Evolutionary conservation across 2,888 invertebrate species (phyloP).

Genomic region (Unio pictorum): DNA sequence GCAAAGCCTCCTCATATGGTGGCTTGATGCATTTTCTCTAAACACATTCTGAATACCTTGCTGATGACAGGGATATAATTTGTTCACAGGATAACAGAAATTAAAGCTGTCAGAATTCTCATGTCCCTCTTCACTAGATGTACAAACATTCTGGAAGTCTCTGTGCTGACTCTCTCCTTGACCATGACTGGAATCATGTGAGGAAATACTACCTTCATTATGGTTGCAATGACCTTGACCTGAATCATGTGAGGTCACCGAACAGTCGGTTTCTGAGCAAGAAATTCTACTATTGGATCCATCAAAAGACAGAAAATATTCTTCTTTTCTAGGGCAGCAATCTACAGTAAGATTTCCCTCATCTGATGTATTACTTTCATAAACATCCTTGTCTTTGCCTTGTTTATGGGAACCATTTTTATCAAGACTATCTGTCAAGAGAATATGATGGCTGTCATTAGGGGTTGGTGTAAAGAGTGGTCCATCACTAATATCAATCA

Average conservation of each 20-base stretch:
- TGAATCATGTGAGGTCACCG: conserved; percentile 46
- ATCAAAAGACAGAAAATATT: conserved; percentile 61
- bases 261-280: conserved; percentile 56
- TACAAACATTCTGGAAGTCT: conserved; percentile 34
- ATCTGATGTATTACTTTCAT: conserved; percentile 41
- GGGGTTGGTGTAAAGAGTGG: conserved; percentile 64
- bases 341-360: conserved; percentile 52
- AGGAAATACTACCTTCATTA: conserved; percentile 10
- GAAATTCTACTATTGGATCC: conserved; percentile 50
- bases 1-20: conserved; percentile 25
- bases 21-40: conserved; percentile 24
- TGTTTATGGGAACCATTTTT: conserved; percentile 29
- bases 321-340: conserved; percentile 60
- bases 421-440: conserved; percentile 50
- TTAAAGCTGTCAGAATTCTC: conserved; percentile 64
- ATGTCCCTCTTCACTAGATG: conserved; percentile 52
- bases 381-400: conserved; percentile 29
- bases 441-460: conserved; percentile 31
- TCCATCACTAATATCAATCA: conserved; percentile 62
- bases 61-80: conserved; percentile 27
- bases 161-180: conserved; percentile 12
- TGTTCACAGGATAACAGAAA: conserved; percentile 41
- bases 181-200: conserved; percentile 2
- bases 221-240: conserved; percentile 40
- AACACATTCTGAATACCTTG: conserved; percentile 19